Base-by-base conservation (phyloP, 2,113 vertebrate species). In the Acanthisitta chloris region DNA sequence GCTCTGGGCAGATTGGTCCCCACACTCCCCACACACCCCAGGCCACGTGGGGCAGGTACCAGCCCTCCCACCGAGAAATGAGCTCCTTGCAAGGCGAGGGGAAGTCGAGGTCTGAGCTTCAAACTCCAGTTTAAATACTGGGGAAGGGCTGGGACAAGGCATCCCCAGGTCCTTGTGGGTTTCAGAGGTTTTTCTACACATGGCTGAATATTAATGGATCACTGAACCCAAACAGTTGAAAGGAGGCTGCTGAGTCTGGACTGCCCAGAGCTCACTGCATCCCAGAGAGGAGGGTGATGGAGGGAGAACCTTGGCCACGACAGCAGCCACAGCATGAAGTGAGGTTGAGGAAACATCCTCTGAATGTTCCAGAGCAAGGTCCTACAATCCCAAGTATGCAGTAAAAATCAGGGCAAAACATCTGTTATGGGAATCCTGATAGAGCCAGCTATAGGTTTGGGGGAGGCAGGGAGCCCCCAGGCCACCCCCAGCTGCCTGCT, bases 11-110 rank as follows among this genome's bases (percentile, higher is more conserved):
- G 43, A 5, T 2, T 0, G 14, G 31, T 8, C 8, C 70, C 66
- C 1, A 2, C 0, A 9, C 19, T 23, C 58, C 76, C 69, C 2
- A 1, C 33, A 8, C 4, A 1, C 9, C 86, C 70, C 11, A 0
- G 34, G 42, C 33, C 46, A 14, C 45, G 3, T 9, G 0, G 36
- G 26, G 33, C 89, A 78, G 86, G 78, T 28, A 34, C 34, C 10
- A 0, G 10, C 52, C 28, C 6, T 6, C 17, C 0, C 2, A 0
- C 40, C 1, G 33, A 12, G 31, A 7, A 45, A 12, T 0, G 2
- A 25, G 25, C n/a, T 43, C 58, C 43, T 1, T 8, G 65, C 73
- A 4, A 1, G 1, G 2, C 0, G 1, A 9, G 33, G 10, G 33
- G 18, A 36, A 19, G 57, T 5, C 29, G 3, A 17, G 38, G 12